Base-by-base conservation (phyloP, 2,797 vertebrate genomes). In the Myiotriccus ornatus region DNA sequence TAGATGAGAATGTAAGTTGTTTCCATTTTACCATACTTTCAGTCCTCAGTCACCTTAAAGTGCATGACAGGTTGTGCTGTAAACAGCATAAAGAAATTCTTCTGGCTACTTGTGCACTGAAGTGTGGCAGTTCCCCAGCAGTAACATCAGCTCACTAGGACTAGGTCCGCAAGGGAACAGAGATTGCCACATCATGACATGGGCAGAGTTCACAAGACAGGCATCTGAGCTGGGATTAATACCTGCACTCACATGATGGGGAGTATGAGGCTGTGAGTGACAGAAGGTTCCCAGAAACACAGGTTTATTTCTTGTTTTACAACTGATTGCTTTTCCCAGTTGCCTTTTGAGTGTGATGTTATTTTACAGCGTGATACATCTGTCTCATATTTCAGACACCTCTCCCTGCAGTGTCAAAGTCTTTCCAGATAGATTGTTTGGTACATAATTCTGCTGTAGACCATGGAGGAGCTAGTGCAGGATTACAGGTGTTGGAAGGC, bases 261-360 rank as follows among this genome's bases (percentile, higher is more conserved):
- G 67, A 79, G 23, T 23, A 30, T 0, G 0, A 60, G 43, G 41
- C 80, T 76, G 52, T 43, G 77, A 69, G 55, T 3, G 25, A 55
- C 70, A 87, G 83, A 74, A 80, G n/a, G 69, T 55, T 93, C 92
- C 84, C 90, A 89, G 81, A 88, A 93, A n/a, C 39, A 53, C 12
- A 32, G 41, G 34, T 84, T 90, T 79, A 59, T 91, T 91, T 89
- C 77, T 69, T 86, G 73, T 84, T 62, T 59, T 70, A 55, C 0
- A 2, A 80, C 62, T 71, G 46, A 39, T 75, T 81, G 35, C 53
- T 94, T 89, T 92, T 92, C 64, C 62, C 76, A 62, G 0, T 62
- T 65, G 65, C 52, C 41, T 92, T 77, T 77, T 73, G 78, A 89
- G 46, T 41, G 37, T 0, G 0, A 37, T 78, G 43, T 52, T 82